Evolutionary conservation across 2,888 invertebrate species (phyloP), one percentile per base, ranked within the genome.

Genomic region (Cryptocephalus primarius): DNA sequence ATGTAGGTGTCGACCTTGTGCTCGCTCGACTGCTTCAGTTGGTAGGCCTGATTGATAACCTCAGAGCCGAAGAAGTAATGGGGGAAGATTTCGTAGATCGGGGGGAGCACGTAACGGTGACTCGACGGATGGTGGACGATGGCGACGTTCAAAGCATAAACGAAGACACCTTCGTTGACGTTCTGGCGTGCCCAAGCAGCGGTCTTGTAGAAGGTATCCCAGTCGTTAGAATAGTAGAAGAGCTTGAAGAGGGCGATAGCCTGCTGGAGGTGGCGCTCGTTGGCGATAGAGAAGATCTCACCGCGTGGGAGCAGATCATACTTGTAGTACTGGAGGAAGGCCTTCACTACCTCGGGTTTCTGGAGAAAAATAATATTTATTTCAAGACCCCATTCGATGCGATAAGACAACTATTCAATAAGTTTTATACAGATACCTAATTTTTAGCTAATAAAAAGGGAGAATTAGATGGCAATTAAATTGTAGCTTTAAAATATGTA

Each of bases 41-140:
- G 72, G 58, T 80, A 76, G 4, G 80, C 83, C 48, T 80, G 73
- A 42, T 77, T 73, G 65, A 86, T 77, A 49, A 83, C 74, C 61
- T 83, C 77, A 47, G 75, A 72, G 60, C 80, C 80, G 64, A 81
- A 75, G 73, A 82, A 85, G 67, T 75, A 76, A 53, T 82, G 78
- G 1, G 87, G 87, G 64, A 79, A 75, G 51, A 85, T 72, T 68
- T 87, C 86, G 60, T 84, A 83, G 44, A 80, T 72, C 42, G 84
- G 78, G n/a, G 85, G 85, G 8, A 85, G 68, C 36, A 79, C 70
- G 43, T 85, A 66, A 31, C 78, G 79, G 58, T 77, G 73, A 44
- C 77, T 43, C 51, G 83, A 82, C 9, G 67, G 68, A 34, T 80
- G 78, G 55, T 80, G 79, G 34, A 80, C 64, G n/a, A 83, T 72